These are phyloP conservation scores for Drosophila nr. fundita DNA, from an alignment of 2,888 invertebrate species.

Conservation along the genomic window DNA sequence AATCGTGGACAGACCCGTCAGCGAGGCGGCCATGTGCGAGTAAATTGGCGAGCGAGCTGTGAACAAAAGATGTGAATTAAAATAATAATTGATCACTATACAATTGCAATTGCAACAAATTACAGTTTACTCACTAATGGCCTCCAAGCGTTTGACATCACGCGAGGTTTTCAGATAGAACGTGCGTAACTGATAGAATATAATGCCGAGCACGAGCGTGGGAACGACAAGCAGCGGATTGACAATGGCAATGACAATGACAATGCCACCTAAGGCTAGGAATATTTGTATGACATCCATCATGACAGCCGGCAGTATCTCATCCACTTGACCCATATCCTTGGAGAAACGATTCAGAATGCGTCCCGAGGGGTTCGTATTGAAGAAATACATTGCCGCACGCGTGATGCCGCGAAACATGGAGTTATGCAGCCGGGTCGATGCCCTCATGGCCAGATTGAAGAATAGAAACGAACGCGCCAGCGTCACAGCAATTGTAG, in stretches of 20 bases:
- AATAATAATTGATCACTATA: background rate
- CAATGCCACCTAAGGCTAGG: conserved; percentile 91
- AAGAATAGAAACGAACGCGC: conserved; percentile 86
- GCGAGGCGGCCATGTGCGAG: conserved; percentile 94
- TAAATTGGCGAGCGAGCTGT: conserved; percentile 96
- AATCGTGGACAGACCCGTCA: conserved; percentile 96
- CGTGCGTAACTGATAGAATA: conserved; percentile 91
- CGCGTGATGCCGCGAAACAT: conserved; percentile 94
- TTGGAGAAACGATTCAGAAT: conserved; percentile 96
- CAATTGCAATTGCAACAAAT: background rate
- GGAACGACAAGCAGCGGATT: conserved; percentile 91
- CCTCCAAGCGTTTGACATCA: conserved; percentile 92
- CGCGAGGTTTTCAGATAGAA: conserved; percentile 93
- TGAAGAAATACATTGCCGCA: conserved; percentile 94
- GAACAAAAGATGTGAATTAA: conserved; percentile 13
- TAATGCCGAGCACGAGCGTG: conserved; percentile 88
- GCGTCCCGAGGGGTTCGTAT: conserved; percentile 92
- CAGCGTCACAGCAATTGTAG: conserved; percentile 84
- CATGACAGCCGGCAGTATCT: conserved; percentile 84
- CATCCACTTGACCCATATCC: conserved; percentile 89
- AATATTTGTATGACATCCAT: conserved; percentile 89
- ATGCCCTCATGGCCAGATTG: conserved; percentile 89
- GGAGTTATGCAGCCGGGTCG: conserved; percentile 90
- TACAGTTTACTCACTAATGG: conserved; percentile 88
- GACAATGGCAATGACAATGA: conserved; percentile 90